Percentiles rank a stretch among this genome's conserved stretches.
Conservation (phyloP, 2,113 vertebrate species). For the Cyprinodon tularosa region DNA sequence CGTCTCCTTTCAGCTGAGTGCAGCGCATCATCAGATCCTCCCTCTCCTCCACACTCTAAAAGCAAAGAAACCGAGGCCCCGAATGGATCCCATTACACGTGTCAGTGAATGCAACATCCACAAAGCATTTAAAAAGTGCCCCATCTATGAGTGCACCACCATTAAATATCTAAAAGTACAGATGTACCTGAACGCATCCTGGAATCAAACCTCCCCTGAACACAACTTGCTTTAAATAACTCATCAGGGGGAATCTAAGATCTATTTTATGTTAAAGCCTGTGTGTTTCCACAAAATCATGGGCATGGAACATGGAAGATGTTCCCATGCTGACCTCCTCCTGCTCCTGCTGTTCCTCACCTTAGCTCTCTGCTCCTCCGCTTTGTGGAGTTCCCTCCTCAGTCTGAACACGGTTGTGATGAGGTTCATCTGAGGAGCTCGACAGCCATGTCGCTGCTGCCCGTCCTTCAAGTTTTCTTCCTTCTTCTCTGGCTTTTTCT, state of each 20-base stretch:
- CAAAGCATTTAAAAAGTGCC: background rate
- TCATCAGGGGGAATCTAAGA: background rate
- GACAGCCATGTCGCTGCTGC: background rate
- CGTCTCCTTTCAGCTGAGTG: conserved; percentile 84
- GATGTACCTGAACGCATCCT: conserved; percentile 1
- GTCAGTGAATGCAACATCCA: background rate
- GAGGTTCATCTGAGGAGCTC: conserved; percentile 77
- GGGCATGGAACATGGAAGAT: too few species aligned
- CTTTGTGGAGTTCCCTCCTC: conserved; percentile 81
- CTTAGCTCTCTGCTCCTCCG: conserved; percentile 79
- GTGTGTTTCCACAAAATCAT: too few species aligned
- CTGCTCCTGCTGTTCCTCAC: conserved; percentile 68
- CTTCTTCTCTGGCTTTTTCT: conserved; percentile 41
- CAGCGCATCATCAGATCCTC: conserved; percentile 85
- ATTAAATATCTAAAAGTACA: background rate
- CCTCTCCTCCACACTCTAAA: conserved; percentile 85
- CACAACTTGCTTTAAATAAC: background rate
- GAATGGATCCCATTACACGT: background rate
- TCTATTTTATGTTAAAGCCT: too few species aligned
- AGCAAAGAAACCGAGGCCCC: conserved; percentile 4
- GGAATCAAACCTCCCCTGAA: background rate
- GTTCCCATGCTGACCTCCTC: background rate
- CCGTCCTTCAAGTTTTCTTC: background rate
- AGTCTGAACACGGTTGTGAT: conserved; percentile 80
- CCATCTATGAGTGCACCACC: background rate